Conservation (phyloP, 2,797 vertebrate genomes). For the Perodicticus potto region DNA sequence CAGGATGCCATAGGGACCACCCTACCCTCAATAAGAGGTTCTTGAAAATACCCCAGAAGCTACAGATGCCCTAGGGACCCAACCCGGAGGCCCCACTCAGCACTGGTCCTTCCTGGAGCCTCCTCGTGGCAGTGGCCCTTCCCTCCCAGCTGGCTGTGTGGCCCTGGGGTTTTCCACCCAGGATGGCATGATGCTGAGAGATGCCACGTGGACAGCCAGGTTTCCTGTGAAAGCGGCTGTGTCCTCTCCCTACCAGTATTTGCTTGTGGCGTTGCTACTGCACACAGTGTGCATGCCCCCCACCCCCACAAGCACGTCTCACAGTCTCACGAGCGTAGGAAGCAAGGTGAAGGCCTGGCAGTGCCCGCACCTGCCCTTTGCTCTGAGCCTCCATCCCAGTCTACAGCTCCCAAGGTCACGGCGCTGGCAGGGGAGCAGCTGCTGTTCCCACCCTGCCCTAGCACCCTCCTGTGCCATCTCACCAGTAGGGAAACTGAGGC, state of each 20-base stretch:
- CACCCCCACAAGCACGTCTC: neutral
- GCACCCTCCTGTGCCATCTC: accelerated
- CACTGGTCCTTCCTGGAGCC: neutral
- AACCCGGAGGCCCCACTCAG: neutral
- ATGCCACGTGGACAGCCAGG: accelerated
- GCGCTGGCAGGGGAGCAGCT: neutral
- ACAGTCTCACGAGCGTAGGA: neutral
- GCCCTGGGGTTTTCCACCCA: accelerated
- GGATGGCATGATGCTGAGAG: no score
- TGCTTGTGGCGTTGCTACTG: no score
- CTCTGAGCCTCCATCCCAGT: neutral
- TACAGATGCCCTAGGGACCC: neutral
- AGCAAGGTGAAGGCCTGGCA: accelerated
- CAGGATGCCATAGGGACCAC: accelerated
- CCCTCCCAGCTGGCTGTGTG: neutral
- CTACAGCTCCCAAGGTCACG: no score
- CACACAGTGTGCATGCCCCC: no score
- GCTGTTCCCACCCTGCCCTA: neutral
- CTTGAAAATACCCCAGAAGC: neutral
- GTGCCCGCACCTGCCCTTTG: neutral
- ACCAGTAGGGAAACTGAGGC: neutral
- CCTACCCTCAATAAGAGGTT: no score
- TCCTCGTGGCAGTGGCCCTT: neutral
- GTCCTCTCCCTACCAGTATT: neutral
- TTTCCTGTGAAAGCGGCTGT: accelerated